phyloP scores from a whole-genome alignment of 1,140 invertebrate species.

The Coptotermes formosanus region DNA sequence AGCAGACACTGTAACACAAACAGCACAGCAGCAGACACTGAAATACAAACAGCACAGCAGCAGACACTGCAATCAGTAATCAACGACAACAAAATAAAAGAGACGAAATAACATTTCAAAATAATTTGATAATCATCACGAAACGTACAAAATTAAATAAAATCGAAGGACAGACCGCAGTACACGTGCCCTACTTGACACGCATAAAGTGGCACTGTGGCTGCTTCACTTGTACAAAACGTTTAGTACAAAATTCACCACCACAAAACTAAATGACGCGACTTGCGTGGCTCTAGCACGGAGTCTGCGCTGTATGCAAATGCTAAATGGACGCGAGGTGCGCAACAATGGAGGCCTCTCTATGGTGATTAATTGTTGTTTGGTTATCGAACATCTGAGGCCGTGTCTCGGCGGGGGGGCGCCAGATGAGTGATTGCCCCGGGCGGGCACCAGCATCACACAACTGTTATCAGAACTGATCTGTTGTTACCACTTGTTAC shows the following conservation, averaged over 20 bases:
- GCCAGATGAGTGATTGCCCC: constrained; percentile 8
- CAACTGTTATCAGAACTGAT: background rate
- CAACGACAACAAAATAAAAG: no score
- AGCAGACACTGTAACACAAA: no score
- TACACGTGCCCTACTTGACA: background rate
- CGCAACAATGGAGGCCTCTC: constrained; percentile 12
- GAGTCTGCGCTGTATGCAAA: background rate
- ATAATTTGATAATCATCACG: no score
- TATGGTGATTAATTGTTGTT: constrained; percentile 10
- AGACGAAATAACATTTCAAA: no score
- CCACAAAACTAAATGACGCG: background rate
- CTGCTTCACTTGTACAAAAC: background rate
- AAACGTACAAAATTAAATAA: no score
- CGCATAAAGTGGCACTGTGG: background rate
- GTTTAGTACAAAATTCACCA: background rate
- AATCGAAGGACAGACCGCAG: background rate
- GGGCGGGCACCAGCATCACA: background rate
- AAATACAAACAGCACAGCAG: no score
- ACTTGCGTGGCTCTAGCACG: background rate
- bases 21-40: no score
- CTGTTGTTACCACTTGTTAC: background rate
- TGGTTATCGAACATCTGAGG: constrained; percentile 18
- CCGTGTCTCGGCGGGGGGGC: background rate
- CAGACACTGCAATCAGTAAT: no score
- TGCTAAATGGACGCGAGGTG: background rate